phyloP scores from a whole-genome alignment of 2,113 vertebrate genomes.

The Pedetes capensis region DNA sequence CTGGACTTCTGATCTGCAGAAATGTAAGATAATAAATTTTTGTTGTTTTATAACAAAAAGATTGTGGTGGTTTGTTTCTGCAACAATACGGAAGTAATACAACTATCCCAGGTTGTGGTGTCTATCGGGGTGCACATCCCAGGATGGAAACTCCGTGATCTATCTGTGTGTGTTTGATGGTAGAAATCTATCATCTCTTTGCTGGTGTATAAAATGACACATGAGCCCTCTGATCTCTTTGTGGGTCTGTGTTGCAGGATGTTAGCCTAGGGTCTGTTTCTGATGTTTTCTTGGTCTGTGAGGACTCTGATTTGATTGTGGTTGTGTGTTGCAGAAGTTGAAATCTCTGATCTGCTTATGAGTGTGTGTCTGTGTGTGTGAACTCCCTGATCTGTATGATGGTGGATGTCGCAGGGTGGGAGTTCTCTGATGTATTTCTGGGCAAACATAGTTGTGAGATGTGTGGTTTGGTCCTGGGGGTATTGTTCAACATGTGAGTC shows the following conservation, averaged over 20 bases:
- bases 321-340: not conserved
- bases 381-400: not conserved
- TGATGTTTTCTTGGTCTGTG: not conserved
- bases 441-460: not conserved
- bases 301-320: not conserved
- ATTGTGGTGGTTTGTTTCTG: slow-evolving; percentile 20
- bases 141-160: not conserved
- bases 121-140: not conserved
- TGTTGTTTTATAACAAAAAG: not conserved
- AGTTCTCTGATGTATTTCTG: not conserved
- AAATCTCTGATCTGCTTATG: slow-evolving; percentile 8
- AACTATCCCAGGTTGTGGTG: not conserved
- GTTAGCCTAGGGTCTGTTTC: not conserved
- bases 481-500: not conserved
- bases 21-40: not conserved
- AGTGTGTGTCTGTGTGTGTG: not conserved
- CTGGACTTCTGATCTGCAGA: not conserved
- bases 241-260: not conserved
- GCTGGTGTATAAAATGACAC: not conserved
- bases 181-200: not conserved
- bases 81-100: not conserved
- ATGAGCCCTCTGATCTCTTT: not conserved
- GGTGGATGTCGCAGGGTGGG: not conserved
- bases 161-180: not conserved
- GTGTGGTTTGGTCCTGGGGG: not conserved